Base-by-base conservation (phyloP, 2,113 vertebrate species). In the Echinops telfairi region DNA sequence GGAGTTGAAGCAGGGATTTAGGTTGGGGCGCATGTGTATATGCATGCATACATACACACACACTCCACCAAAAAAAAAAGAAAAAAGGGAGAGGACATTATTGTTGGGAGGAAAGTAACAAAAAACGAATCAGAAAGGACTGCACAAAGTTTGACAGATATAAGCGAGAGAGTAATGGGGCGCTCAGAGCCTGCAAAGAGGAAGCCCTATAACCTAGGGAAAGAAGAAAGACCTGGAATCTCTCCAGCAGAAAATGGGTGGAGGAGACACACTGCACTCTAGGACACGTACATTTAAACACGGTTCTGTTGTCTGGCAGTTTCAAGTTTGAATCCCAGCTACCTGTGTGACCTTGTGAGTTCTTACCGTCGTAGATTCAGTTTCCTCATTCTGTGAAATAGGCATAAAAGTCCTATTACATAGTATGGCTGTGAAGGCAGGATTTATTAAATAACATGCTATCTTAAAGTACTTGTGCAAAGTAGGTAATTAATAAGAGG, bases 401-500 rank as follows among this genome's bases (percentile, higher is more conserved):
- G 64, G 40, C 68, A 93, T 66, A 66, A 86, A 83, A 86, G 43
- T 9, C 38, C 40, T 60, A 82, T 25, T 43, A 86, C 27, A 8
- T 17, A 43, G 20, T 79, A 40, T 43, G 29, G 57, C 31, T 29
- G 0, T 57, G 81, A 86, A 31, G 31, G 47, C 53, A 68, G 77
- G 47, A 53, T 53, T 14, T 88, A 38, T n/a, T 79, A 60, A 27
- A 47, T 33, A 68, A 31, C 22, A 93, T 19, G 60, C 17, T 62
- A 7, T 31, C 71, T 76, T 79, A 84, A 96, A 80, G 78, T 80
- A 87, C 2, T 80, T 87, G 4, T 87, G 31, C 40, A 79, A 86
- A 75, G 66, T 53, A 79, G 40, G 82, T 87, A 19, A 89, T 86
- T 91, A 83, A 68, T 86, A 70, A 92, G 38, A 79, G n/a, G 22